Base-by-base conservation (phyloP, 2,113 vertebrate genomes). In the Cinclus cinclus region DNA sequence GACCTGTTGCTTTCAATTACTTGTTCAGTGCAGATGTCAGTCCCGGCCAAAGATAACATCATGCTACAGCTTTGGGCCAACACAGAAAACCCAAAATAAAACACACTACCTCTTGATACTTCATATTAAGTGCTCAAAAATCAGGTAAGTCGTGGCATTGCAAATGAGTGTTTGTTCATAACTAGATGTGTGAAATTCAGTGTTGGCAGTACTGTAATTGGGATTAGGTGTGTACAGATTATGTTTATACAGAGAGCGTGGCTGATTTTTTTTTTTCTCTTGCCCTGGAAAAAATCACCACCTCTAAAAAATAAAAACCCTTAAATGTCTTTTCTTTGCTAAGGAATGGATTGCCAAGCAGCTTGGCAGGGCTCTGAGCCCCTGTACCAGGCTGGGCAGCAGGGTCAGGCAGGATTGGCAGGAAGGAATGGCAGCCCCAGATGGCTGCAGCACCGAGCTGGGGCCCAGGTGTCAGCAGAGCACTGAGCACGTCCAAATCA, bases 381-480 rank as follows among this genome's bases (percentile, higher is more conserved):
- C 63, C 86, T 81, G 64, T 18, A 44, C 50, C 50, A 79, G 89
- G 86, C 73, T 62, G 91, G 92, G 94, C 87, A 95, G 80, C 10
- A 3, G 2, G 44, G 47, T 86, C 93, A 71, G 90, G 82, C 94
- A 41, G 64, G 2, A 10, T 31, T 96, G 96, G 90, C 93, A 96
- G 87, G 19, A 16, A 19, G 83, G 88, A 20, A 86, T 89, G 86
- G 44, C 62, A 87, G 80, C 73, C 82, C 85, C 96, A 97, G 94
- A 93, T 97, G 95, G 96, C 80, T 90, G 64, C 86, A 90, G 60
- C 71, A 49, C 88, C 62, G n/a, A 24, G 65, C 74, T 46, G 92
- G 90, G 93, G 87, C 94, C 86, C 95, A 94, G 94, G 89, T 96
- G 94, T 37, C 94, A 94, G 75, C 0, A 0, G n/a, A 75, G 73